A percentile compares a stretch with the other conserved stretches of the same genome.
These are phyloP conservation scores for Ernsta delagoae DNA, from an alignment of 2,888 invertebrate species.

Conservation along the genomic window DNA sequence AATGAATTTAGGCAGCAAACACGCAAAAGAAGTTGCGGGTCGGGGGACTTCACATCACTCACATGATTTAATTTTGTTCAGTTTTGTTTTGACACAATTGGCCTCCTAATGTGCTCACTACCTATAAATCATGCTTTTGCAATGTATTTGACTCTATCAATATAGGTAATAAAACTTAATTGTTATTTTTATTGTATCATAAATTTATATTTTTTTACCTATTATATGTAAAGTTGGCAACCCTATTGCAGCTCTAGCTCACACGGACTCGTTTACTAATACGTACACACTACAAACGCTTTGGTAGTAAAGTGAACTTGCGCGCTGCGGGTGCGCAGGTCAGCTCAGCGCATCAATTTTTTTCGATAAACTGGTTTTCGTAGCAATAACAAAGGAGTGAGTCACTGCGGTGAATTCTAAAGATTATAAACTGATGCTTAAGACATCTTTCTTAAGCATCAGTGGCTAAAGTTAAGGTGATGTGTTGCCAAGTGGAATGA, in stretches of 20 bases:
- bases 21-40: too few species aligned
- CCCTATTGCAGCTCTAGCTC: constrained; percentile 47
- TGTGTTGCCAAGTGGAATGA: constrained; percentile 19
- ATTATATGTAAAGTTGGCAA: constrained; percentile 25
- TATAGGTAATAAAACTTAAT: too few species aligned
- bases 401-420: constrained; percentile 57
- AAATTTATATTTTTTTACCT: too few species aligned
- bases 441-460: constrained; percentile 42
- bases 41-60: too few species aligned
- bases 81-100: too few species aligned
- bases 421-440: constrained; percentile 47
- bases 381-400: constrained; percentile 72
- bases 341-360: constrained; percentile 67
- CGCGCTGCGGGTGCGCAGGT: constrained; percentile 72
- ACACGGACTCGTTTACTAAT: constrained; percentile 40
- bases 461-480: too few species aligned
- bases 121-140: too few species aligned
- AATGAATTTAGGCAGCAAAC: too few species aligned
- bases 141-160: too few species aligned
- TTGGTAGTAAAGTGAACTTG: constrained; percentile 45
- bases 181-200: too few species aligned
- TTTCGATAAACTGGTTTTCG: constrained; percentile 71
- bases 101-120: too few species aligned
- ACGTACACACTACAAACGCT: constrained; percentile 49
- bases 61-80: too few species aligned